Percentiles rank a stretch among this genome's conserved stretches.
These are phyloP conservation scores for Hippocampus comes DNA, from an alignment of 2,113 vertebrate genomes.

Conservation along the genomic window DNA sequence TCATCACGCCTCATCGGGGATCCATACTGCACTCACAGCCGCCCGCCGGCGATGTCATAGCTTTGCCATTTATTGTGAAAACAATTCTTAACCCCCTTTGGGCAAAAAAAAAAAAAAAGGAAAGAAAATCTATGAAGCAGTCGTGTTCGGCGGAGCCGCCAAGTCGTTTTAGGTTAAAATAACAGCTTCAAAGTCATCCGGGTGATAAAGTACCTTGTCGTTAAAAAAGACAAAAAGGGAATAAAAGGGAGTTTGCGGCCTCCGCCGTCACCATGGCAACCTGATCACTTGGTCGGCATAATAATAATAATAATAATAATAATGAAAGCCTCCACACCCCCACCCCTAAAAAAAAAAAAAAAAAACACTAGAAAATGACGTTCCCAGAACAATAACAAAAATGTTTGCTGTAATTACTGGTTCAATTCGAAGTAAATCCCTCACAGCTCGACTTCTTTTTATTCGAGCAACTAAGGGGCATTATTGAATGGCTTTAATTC, in stretches of 20 bases:
- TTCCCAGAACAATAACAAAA: too few relatives aligned
- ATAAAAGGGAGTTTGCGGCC: neutral
- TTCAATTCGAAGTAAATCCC: too few relatives aligned
- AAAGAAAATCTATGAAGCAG: neutral
- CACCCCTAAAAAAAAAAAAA: too few relatives aligned
- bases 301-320: too few relatives aligned
- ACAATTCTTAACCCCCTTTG: neutral
- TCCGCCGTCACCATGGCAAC: neutral
- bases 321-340: too few relatives aligned
- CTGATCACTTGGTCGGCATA: neutral
- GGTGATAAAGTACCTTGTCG: neutral
- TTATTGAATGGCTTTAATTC: too few relatives aligned
- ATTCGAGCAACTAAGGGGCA: too few relatives aligned
- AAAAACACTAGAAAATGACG: too few relatives aligned
- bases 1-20: constrained; percentile 61
- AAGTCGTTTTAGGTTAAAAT: neutral
- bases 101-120: neutral
- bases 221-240: neutral
- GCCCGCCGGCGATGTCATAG: constrained; percentile 12
- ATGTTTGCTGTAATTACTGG: too few relatives aligned
- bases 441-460: too few relatives aligned
- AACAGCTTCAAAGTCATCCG: neutral
- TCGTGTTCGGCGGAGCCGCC: neutral
- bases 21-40: constrained; percentile 28
- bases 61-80: neutral